phyloP scores from a whole-genome alignment of 2,113 vertebrate species.

The Cygnus buccinator region DNA sequence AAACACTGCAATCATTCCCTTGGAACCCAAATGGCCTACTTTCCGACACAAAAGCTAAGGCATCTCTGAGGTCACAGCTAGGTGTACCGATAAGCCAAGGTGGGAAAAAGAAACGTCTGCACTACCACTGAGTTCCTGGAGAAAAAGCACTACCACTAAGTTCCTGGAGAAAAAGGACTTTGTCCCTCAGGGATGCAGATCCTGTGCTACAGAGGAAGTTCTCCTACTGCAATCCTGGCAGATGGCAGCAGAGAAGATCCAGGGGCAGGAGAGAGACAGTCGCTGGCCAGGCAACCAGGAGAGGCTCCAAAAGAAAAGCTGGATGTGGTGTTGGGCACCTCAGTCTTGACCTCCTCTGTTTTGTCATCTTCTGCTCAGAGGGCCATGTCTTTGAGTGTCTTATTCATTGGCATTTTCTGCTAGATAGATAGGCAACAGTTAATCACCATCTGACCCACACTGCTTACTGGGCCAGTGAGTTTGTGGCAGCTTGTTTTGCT shows the following conservation, averaged over 20 bases:
- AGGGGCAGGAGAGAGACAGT: background rate
- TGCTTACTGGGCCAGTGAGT: too few species aligned
- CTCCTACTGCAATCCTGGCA: fast-evolving
- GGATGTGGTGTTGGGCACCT: background rate
- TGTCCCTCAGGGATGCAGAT: background rate
- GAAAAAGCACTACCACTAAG: background rate
- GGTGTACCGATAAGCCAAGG: background rate
- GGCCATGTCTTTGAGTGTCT: background rate
- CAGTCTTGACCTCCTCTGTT: background rate
- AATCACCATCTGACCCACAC: background rate
- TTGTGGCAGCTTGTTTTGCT: too few species aligned
- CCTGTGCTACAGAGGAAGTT: background rate
- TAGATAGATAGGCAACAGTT: background rate
- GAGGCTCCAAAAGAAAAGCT: background rate
- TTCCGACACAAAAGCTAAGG: background rate
- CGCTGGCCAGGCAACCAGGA: background rate
- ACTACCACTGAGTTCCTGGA: background rate
- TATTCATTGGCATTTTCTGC: background rate
- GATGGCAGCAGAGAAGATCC: background rate
- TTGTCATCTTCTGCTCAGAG: too few species aligned
- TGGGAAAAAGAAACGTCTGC: background rate
- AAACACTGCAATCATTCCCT: background rate
- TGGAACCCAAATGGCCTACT: background rate
- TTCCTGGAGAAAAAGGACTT: background rate
- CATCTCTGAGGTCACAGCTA: background rate